phyloP scores from a whole-genome alignment of 2,797 vertebrate species.

The Varecia variegata region DNA sequence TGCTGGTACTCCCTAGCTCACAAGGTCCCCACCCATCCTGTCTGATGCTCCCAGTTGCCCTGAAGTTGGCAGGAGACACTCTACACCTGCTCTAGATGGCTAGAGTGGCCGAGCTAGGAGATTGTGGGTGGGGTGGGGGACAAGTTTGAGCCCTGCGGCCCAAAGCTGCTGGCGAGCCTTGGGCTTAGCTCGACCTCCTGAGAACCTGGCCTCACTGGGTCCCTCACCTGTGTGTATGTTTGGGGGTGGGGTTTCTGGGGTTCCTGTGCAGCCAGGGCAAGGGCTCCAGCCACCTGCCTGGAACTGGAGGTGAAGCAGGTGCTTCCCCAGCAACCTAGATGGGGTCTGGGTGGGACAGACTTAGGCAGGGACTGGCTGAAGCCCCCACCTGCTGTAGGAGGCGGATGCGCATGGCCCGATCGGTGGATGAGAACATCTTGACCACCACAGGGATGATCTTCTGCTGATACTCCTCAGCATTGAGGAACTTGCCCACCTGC shows the following conservation, averaged over 20 bases:
- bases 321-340: background rate
- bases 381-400: constrained; percentile 90
- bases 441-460: constrained; percentile 95
- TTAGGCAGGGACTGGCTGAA: background rate
- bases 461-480: constrained; percentile 93
- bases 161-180: background rate
- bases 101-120: background rate
- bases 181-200: background rate
- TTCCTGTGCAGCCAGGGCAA: background rate
- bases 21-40: background rate
- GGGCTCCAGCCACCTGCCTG: background rate
- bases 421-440: constrained; percentile 97
- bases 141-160: fast-evolving
- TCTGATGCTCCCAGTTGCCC: background rate
- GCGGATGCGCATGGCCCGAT: constrained; percentile 95
- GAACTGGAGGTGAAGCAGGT: background rate
- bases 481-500: constrained; percentile 94
- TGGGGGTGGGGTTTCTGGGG: background rate
- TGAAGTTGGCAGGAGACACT: background rate
- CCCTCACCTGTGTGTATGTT: background rate
- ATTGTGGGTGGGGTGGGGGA: no score
- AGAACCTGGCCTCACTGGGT: background rate
- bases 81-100: background rate
- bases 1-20: background rate
- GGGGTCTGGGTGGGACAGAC: background rate